Base-by-base conservation (phyloP, 2,797 vertebrate genomes). In the Anas georgica region DNA sequence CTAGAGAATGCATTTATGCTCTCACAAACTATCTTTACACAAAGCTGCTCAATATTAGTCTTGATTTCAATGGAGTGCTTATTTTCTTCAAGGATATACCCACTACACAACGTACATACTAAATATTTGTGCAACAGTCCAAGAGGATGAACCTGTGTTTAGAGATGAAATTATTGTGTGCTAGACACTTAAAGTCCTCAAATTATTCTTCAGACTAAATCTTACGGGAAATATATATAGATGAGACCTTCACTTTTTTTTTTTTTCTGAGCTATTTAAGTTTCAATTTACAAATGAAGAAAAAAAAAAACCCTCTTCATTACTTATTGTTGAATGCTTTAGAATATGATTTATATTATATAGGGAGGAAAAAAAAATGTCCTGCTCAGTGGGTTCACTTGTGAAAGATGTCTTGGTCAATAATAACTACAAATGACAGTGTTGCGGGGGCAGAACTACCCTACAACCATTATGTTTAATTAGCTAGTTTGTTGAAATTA, bases 1-100 rank as follows among this genome's bases (percentile, higher is more conserved):
- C 94, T 80, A 74, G 79, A 95, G 94, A 95, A 18, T 94, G 94
- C 91, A 88, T 95, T 91, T 89, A 86, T 56, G 85, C 69, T 64
- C 72, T 55, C 28, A 83, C 67, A 67, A 43, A 67, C 74, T 72
- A 72, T 84, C 79, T 78, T 95, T 93, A 93, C 90, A 59, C 86
- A 92, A 72, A 95, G 70, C 76, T 88, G 87, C 62, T 69, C 75
- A 55, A 72, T 88, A 88, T 64, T 84, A 83, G 81, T 69, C 55
- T 66, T 35, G 23, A 45, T 85, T 75, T 90, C n/a, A 87, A 75
- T 52, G 15, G 76, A 66, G 43, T 12, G n/a, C 13, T 91, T 18
- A 52, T 88, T 92, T 84, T 25, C 72, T 90, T 94, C 91, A 95
- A 84, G 67, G 81, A 52, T 64, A 67, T 33, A 60, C 58, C 43